These are phyloP conservation scores for Scelioninae gen. 2 DNA, from an alignment of 2,888 invertebrate genomes.

Conservation along the genomic window DNA sequence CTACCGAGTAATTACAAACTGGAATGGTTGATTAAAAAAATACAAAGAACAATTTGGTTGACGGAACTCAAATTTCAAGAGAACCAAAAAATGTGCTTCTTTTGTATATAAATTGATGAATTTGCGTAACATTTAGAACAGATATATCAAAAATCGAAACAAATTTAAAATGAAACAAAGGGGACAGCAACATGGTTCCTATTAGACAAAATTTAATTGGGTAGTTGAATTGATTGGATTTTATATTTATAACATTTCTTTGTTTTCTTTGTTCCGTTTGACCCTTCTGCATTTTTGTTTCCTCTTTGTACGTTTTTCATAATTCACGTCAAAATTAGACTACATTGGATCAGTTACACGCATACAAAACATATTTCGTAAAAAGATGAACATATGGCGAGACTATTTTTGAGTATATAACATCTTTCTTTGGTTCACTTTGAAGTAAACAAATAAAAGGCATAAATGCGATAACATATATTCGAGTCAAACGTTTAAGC, in stretches of 20 bases:
- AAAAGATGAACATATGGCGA: slow-evolving; percentile 33
- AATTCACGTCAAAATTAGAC: slow-evolving; percentile 13
- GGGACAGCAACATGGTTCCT: too few relatives aligned
- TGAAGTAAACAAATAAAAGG: slow-evolving; percentile 37
- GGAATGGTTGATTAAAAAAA: too few relatives aligned
- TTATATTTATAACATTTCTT: neutral
- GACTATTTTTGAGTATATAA: slow-evolving; percentile 31
- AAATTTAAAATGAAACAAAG: too few relatives aligned
- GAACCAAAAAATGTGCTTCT: too few relatives aligned
- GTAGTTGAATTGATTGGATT: neutral
- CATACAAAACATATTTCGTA: slow-evolving; percentile 25
- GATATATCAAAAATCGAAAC: too few relatives aligned
- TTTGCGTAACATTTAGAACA: too few relatives aligned
- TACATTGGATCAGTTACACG: slow-evolving; percentile 5
- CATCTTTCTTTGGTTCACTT: slow-evolving; percentile 10
- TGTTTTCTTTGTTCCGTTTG: slow-evolving; percentile 19
- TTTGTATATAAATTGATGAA: too few relatives aligned
- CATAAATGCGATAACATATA: slow-evolving; percentile 4
- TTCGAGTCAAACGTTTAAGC: neutral
- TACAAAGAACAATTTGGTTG: too few relatives aligned
- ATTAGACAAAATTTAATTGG: neutral
- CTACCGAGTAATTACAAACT: too few relatives aligned
- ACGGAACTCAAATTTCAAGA: too few relatives aligned
- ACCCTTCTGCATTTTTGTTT: slow-evolving; percentile 4
- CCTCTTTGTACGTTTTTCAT: slow-evolving; percentile 12